A percentile compares a stretch with the other conserved stretches of the same genome.
Evolutionary conservation across 2,797 vertebrate genomes (phyloP).

Genomic region (Sebastes reedi): DNA sequence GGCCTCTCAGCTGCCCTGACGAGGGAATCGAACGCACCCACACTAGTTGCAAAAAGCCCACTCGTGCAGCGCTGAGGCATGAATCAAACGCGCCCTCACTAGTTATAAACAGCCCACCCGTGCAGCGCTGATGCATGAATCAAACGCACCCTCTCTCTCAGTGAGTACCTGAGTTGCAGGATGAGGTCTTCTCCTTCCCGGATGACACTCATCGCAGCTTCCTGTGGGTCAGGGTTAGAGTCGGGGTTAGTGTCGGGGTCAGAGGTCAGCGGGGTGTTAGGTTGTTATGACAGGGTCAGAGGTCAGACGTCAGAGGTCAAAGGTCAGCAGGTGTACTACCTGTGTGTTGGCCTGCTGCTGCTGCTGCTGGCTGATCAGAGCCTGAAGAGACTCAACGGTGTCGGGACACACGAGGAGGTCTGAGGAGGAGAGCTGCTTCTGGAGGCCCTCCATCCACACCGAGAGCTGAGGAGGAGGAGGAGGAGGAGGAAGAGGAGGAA

Average conservation of each 20-base stretch:
- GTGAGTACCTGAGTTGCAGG: conserved; percentile 93
- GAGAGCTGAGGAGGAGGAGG: conserved; percentile 82
- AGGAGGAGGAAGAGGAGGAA: too few species aligned
- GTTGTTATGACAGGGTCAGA: conserved; percentile 11
- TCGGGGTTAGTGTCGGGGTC: conserved; percentile 49
- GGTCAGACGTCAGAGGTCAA: conserved; percentile 7
- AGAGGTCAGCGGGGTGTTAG: conserved; percentile 32
- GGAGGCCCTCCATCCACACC: conserved; percentile 98
- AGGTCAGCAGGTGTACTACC: conserved; percentile 36
- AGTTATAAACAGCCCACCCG: too few species aligned
- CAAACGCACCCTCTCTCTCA: neutral
- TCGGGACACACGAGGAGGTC: conserved; percentile 92
- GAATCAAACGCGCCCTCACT: neutral
- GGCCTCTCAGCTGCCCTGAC: neutral
- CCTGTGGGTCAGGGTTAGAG: conserved; percentile 79
- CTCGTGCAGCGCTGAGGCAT: neutral
- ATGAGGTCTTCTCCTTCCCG: conserved; percentile 99
- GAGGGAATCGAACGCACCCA: neutral
- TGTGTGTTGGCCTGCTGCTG: conserved; percentile 96
- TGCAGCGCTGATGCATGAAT: neutral
- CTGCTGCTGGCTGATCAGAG: conserved; percentile 95
- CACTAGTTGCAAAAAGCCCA: too few species aligned
- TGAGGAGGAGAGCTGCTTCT: conserved; percentile 88
- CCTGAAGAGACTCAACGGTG: conserved; percentile 94
- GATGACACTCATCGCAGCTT: conserved; percentile 96